Evolutionary conservation across 2,113 vertebrate genomes (phyloP).

Genomic region (Pica pica): DNA sequence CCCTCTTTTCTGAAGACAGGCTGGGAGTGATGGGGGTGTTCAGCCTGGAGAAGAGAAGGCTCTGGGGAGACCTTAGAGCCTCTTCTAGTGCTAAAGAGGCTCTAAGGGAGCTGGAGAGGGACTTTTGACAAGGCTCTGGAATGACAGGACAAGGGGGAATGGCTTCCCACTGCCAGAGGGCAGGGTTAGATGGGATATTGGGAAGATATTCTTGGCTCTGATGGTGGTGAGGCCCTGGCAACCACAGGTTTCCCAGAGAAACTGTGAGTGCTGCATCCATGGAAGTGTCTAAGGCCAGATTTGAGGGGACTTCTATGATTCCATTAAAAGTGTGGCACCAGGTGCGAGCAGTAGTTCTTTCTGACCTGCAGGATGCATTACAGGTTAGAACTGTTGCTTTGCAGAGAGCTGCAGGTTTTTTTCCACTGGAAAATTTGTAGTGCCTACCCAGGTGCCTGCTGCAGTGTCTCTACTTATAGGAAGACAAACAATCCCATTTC

Average conservation of each 20-base stretch:
- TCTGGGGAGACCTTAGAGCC: background rate
- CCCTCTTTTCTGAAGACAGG: background rate
- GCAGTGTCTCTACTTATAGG: background rate
- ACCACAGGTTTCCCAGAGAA: background rate
- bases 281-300: background rate
- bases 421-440: background rate
- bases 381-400: background rate
- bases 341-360: accelerated
- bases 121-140: background rate
- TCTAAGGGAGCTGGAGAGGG: background rate
- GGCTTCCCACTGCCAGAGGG: background rate
- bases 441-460: background rate
- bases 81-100: background rate
- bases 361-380: too few relatives aligned
- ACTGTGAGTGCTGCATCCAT: background rate
- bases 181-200: background rate
- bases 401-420: background rate
- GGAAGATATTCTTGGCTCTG: background rate
- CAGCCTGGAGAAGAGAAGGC: background rate
- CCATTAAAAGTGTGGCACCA: background rate
- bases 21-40: background rate
- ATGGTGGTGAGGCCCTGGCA: background rate
- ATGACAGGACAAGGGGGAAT: background rate
- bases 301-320: background rate
- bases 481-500: background rate